A percentile compares a stretch with the other conserved stretches of the same genome.
Evolutionary conservation across 2,113 vertebrate species (phyloP).

Genomic region (Hylia prasina): DNA sequence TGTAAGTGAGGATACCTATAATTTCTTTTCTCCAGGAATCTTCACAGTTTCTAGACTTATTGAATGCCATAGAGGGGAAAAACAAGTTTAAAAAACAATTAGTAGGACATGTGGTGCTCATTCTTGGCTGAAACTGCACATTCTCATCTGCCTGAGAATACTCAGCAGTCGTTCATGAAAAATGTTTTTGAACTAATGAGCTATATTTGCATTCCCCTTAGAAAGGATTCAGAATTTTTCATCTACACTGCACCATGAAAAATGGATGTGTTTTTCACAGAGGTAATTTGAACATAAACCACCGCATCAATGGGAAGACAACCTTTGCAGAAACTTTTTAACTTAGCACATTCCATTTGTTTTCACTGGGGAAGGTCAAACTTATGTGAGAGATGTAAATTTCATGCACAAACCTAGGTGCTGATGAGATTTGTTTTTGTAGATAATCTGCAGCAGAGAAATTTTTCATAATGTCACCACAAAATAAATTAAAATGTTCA

Average conservation of each 20-base stretch:
- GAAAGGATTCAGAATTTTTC: conserved; percentile 78
- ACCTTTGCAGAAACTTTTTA: conserved; percentile 77
- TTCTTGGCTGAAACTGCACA: conserved; percentile 71
- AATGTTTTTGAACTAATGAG: conserved; percentile 83
- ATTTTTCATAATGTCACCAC: conserved; percentile 87
- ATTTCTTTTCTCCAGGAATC: conserved; percentile 34
- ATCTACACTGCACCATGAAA: conserved; percentile 75
- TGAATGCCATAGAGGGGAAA: conserved; percentile 64
- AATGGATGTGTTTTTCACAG: conserved; percentile 78
- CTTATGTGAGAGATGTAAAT: conserved; percentile 76
- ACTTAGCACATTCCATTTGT: conserved; percentile 72
- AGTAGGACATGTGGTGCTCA: conserved; percentile 71
- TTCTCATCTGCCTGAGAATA: conserved; percentile 75
- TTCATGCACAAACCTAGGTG: conserved; percentile 77
- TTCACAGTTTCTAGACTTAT: conserved; percentile 56
- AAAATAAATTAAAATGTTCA: conserved; percentile 91
- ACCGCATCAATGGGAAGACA: conserved; percentile 71
- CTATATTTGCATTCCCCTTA: conserved; percentile 82
- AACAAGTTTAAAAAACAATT: conserved; percentile 80
- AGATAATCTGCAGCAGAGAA: conserved; percentile 80
- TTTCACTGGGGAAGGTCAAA: conserved; percentile 78
- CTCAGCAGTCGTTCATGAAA: conserved; percentile 78
- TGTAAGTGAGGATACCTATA: not conserved
- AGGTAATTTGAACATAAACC: conserved; percentile 80
- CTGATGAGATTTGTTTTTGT: conserved; percentile 85